Conservation (phyloP, 2,888 invertebrate species). For the Ecdyonurus torrentis region DNA sequence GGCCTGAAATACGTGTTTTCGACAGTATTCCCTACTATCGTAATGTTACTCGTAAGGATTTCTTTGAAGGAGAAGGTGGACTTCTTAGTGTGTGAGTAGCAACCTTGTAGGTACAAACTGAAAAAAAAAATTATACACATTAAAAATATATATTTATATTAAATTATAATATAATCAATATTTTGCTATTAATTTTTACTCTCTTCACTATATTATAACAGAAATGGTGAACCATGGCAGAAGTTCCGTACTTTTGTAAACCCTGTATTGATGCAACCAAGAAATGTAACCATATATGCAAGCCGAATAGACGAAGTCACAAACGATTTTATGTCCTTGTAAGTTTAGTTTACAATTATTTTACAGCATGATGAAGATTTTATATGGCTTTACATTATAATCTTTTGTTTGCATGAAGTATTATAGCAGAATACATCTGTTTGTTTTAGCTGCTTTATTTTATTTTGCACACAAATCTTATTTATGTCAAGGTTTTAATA, state of each 20-base stretch:
- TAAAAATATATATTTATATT: too few relatives aligned
- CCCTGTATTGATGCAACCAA: slow-evolving; percentile 45
- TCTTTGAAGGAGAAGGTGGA: slow-evolving; percentile 22
- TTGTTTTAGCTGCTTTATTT: too few relatives aligned
- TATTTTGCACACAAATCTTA: too few relatives aligned
- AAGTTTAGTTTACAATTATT: too few relatives aligned
- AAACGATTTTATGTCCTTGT: slow-evolving; percentile 14
- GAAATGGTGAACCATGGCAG: slow-evolving; percentile 48
- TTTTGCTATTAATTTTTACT: too few relatives aligned
- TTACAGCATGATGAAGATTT: not conserved
- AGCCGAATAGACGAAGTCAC: slow-evolving; percentile 33
- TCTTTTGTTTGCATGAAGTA: slow-evolving; percentile 20
- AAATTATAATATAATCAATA: too few relatives aligned
- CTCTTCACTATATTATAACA: too few relatives aligned
- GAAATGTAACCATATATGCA: slow-evolving; percentile 34
- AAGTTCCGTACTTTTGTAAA: slow-evolving; percentile 46
- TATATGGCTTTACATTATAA: slow-evolving; percentile 15
- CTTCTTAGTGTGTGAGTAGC: slow-evolving; percentile 26
- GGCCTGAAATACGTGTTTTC: slow-evolving; percentile 26
- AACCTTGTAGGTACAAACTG: too few relatives aligned
- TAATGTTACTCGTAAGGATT: slow-evolving; percentile 19
- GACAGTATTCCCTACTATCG: slow-evolving; percentile 26
- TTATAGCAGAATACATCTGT: too few relatives aligned
- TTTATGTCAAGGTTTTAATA: too few relatives aligned
- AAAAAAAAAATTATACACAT: too few relatives aligned